phyloP scores from a whole-genome alignment of 2,888 invertebrate species.

The Polietes domitor region DNA sequence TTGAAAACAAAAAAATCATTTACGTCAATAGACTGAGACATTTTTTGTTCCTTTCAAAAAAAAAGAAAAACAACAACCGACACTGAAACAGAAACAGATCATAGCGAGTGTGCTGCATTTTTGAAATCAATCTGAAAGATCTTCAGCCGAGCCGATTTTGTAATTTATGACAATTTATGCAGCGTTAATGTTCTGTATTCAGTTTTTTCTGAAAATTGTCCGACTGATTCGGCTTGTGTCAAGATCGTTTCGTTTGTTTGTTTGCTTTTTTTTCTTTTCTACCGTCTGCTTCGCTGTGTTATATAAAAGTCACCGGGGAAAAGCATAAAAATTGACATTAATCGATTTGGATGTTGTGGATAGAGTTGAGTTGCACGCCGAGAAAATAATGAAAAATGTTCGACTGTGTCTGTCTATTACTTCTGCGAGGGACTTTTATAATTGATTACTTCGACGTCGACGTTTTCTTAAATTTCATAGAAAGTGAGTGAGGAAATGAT shows the following conservation, averaged over 20 bases:
- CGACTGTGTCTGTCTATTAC: constrained; percentile 27
- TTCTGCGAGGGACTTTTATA: constrained; percentile 3
- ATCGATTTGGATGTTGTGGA: constrained; percentile 62
- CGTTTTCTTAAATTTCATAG: not conserved
- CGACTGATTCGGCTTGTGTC: constrained; percentile 50
- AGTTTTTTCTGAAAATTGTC: constrained; percentile 35
- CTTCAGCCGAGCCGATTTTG: constrained; percentile 43
- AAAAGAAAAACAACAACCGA: not conserved
- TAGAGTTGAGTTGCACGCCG: constrained; percentile 41
- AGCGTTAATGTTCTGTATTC: constrained; percentile 77
- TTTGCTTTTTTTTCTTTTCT: constrained; percentile 16
- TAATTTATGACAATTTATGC: constrained; percentile 80
- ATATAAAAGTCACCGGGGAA: constrained; percentile 60
- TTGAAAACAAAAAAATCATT: constrained; percentile 20
- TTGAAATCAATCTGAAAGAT: constrained; percentile 30
- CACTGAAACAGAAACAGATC: not conserved
- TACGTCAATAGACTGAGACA: constrained; percentile 51
- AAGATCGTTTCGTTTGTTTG: constrained; percentile 46
- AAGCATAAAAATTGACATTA: constrained; percentile 63
- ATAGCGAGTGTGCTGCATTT: constrained; percentile 3
- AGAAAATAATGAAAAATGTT: not conserved
- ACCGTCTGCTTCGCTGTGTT: constrained; percentile 42
- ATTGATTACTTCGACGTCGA: not conserved
- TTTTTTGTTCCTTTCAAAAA: not conserved
- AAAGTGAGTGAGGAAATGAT: not conserved